phyloP scores from a whole-genome alignment of 2,113 vertebrate species.

The Nothocercus nigrocapillus region DNA sequence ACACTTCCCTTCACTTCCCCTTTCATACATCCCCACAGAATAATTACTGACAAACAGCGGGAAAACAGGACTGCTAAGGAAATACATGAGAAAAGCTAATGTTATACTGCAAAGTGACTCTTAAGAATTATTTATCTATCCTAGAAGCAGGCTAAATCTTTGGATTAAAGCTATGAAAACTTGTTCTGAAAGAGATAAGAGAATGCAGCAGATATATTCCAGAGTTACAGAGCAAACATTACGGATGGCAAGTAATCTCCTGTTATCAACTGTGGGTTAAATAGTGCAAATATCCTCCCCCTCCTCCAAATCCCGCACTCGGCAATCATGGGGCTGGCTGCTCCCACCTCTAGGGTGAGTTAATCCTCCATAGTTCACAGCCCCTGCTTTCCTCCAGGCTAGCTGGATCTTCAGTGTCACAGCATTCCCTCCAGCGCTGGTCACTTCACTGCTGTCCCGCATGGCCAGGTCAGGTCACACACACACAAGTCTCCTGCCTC shows the following conservation, averaged over 20 bases:
- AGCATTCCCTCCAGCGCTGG: rapidly evolving
- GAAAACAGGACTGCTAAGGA: not conserved
- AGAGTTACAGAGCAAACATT: not conserved
- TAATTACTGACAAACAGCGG: not conserved
- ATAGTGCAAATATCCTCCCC: not conserved
- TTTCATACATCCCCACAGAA: not conserved
- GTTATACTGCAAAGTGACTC: not conserved
- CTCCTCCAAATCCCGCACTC: not conserved
- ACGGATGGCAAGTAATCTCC: not conserved
- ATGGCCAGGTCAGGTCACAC: not conserved
- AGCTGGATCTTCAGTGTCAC: not conserved
- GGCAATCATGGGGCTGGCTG: not conserved
- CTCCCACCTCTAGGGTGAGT: not conserved
- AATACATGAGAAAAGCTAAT: not conserved
- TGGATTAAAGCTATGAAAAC: not conserved
- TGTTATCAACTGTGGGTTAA: not conserved
- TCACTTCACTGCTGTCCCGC: not conserved
- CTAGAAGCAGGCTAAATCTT: not conserved
- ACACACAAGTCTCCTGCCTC: not conserved
- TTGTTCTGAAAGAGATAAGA: not conserved
- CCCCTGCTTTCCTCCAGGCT: not conserved
- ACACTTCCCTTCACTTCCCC: not conserved
- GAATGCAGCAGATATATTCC: not conserved
- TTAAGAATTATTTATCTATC: not conserved
- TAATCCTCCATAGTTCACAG: rapidly evolving